Conservation (phyloP, 1,140 invertebrate genomes). For the Papilio dardanus region DNA sequence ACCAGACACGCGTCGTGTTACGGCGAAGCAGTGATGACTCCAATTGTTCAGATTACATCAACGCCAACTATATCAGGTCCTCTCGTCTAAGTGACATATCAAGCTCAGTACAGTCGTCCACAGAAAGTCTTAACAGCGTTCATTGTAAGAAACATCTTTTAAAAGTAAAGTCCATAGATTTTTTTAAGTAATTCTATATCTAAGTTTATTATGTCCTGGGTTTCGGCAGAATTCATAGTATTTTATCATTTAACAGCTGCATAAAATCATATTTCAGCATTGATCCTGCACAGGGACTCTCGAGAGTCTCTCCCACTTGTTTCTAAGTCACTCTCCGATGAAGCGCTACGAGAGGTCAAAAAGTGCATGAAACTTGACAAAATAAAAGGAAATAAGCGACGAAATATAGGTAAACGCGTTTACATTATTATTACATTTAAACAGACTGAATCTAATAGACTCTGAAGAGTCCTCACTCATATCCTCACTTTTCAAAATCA, state of each 20-base stretch:
- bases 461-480: background rate
- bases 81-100: conserved; percentile 51
- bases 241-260: background rate
- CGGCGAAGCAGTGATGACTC: conserved; percentile 85
- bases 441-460: background rate
- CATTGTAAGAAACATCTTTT: conserved; percentile 59
- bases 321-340: conserved; percentile 68
- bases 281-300: conserved; percentile 54
- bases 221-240: no score
- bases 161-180: background rate
- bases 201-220: no score
- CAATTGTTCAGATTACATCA: conserved; percentile 96
- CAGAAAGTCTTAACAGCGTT: conserved; percentile 67
- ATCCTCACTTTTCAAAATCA: background rate
- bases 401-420: conserved; percentile 50
- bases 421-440: background rate
- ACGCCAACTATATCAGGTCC: conserved; percentile 96
- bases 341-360: conserved; percentile 63
- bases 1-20: conserved; percentile 96
- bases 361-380: conserved; percentile 61
- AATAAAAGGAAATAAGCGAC: conserved; percentile 56
- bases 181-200: background rate
- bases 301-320: conserved; percentile 55
- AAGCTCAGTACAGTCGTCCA: conserved; percentile 82
- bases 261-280: conserved; percentile 49